A percentile compares a stretch with the other conserved stretches of the same genome.
Evolutionary conservation across 1,140 invertebrate species (phyloP).

Genomic region (Panagrolaimus sp.): DNA sequence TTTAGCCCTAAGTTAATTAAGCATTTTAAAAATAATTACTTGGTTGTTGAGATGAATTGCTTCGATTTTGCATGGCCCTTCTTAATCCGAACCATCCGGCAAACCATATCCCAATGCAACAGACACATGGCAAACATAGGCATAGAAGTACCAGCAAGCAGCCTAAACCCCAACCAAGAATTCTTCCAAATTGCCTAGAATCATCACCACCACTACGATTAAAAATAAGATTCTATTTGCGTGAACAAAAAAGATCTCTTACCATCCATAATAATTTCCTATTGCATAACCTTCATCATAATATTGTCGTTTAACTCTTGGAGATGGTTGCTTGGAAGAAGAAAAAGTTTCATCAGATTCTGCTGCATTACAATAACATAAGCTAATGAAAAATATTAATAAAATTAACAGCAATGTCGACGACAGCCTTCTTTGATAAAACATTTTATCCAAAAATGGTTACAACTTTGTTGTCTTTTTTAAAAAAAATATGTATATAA

Average conservation of each 20-base stretch:
- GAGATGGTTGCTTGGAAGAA: too few species aligned
- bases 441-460: too few species aligned
- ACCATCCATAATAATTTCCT: conserved; percentile 44
- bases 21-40: too few species aligned
- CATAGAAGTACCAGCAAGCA: conserved; percentile 36
- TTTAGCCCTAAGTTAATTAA: too few species aligned
- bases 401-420: too few species aligned
- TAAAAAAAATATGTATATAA: too few species aligned
- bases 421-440: too few species aligned
- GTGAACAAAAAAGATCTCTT: neutral
- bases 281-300: conserved; percentile 41
- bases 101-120: conserved; percentile 46
- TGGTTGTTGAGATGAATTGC: conserved; percentile 13
- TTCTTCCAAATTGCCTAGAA: conserved; percentile 42
- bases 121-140: conserved; percentile 42
- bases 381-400: too few species aligned
- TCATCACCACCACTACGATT: neutral
- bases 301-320: conserved; percentile 42
- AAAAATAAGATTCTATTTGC: conserved; percentile 8
- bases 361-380: too few species aligned
- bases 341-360: too few species aligned
- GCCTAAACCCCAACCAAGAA: conserved; percentile 38
- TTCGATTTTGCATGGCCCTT: conserved; percentile 25
- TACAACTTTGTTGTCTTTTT: too few species aligned
- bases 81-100: conserved; percentile 40